Percentiles rank a stretch among this genome's conserved stretches.
Evolutionary conservation across 2,113 vertebrate genomes (phyloP).

Genomic region (Lagopus leucura): DNA sequence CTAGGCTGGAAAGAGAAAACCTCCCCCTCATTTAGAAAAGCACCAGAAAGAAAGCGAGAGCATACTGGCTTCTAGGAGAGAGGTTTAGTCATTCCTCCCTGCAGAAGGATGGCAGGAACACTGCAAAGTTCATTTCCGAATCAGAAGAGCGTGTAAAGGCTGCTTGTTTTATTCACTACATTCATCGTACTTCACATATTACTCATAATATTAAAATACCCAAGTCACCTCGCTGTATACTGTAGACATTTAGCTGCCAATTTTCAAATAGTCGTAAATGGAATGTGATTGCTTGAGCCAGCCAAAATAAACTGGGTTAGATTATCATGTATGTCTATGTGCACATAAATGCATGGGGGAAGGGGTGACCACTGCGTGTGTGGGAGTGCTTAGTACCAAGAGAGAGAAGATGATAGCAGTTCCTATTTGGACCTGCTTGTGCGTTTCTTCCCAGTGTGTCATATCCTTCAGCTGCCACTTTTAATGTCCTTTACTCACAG

Average conservation of each 20-base stretch:
- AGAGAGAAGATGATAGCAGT: not conserved
- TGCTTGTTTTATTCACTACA: conserved; percentile 52
- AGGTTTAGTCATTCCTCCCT: conserved; percentile 20
- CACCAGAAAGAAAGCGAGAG: not conserved
- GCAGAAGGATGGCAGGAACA: conserved; percentile 2
- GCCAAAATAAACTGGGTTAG: conserved; percentile 16
- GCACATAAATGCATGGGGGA: not conserved
- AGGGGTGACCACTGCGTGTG: not conserved
- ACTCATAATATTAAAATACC: conserved; percentile 32
- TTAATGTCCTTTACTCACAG: not conserved
- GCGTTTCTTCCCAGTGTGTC: not conserved
- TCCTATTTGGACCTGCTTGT: not conserved
- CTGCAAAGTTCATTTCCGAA: conserved; percentile 46
- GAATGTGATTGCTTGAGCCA: conserved; percentile 18
- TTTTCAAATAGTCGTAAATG: conserved; percentile 23
- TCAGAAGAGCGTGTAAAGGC: not conserved
- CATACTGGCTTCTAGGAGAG: not conserved
- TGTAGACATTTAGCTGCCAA: conserved; percentile 13
- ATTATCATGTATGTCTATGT: not conserved
- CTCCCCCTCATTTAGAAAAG: not conserved
- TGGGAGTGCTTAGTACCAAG: not conserved
- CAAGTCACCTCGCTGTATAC: not conserved
- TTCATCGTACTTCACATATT: conserved; percentile 24
- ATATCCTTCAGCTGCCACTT: not conserved
- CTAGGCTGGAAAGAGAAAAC: conserved; percentile 6